Percentiles rank a stretch among this genome's conserved stretches.
Conservation (phyloP, 2,797 vertebrate genomes). For the Pyrocephalus nanus region DNA sequence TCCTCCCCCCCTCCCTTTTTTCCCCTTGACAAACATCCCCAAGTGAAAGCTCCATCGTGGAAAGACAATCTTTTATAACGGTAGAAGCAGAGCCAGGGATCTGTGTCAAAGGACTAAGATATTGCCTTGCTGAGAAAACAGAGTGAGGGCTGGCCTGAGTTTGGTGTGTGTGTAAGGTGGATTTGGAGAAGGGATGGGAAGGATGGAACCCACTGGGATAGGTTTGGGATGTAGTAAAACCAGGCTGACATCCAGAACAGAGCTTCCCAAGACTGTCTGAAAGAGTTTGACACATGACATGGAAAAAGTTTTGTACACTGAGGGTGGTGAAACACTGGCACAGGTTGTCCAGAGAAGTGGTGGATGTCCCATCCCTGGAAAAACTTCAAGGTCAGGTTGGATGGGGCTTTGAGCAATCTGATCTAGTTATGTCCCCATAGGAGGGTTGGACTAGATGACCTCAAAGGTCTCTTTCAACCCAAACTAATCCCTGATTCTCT, state of each 20-base stretch:
- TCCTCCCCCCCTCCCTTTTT: fast-evolving
- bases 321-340: neutral
- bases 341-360: neutral
- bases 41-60: conserved; percentile 51
- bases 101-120: neutral
- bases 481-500: neutral
- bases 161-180: fast-evolving
- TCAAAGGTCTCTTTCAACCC: neutral
- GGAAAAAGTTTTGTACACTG: neutral
- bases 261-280: neutral
- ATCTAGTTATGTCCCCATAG: neutral
- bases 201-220: neutral
- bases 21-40: conserved; percentile 24
- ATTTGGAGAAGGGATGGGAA: neutral
- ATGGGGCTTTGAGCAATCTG: neutral
- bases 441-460: neutral
- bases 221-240: neutral
- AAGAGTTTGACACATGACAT: fast-evolving
- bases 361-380: neutral
- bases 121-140: neutral
- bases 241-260: neutral
- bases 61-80: conserved; percentile 63
- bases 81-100: conserved; percentile 52
- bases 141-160: neutral
- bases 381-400: neutral